Evolutionary conservation across 1,140 invertebrate genomes (phyloP), one percentile per base, ranked within the genome.

Genomic region (Panagrolaimus sp.): DNA sequence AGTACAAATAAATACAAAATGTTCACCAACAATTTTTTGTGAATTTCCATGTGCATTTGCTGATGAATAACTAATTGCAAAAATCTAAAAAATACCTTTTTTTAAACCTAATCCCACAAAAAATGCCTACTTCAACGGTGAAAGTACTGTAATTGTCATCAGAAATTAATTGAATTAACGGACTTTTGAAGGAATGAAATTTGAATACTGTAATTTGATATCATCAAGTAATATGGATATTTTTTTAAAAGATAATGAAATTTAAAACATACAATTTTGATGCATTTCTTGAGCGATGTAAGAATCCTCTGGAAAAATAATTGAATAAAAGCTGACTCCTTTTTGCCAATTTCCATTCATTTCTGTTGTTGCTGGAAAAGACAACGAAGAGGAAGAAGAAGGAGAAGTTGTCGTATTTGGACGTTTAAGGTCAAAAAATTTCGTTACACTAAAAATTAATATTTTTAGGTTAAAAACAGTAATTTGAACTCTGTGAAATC

Each of bases 1-100:
- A 5, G 52, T 58, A 58, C 52, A 58, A 58, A 58, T 28, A 21
- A 58, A 21, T n/a, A 58, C 52, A 21, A 58, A 58, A 28, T 58
- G 52, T 58, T 58, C 52, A 5, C 52, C 52, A 58, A 12, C 17
- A 21, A 28, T 28, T 58, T 28, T n/a, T 17, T 58, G 52, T 58
- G 52, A 26, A 17, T 58, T 58, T 58, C 52, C 52, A 58, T 58
- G 52, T 1, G 52, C 21, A 26, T 58, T 21, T 28, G 17, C 28
- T 1, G 52, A 21, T 58, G 52, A 38, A 7, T 58, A 26, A 58
- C 21, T 58, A 28, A 58, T 58, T 26, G 52, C 52, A 21, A 21
- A 17, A 58, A 58, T 38, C 32, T 38, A 38, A 38, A 38, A 38
- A 38, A 38, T 4, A 38, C 32, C 32, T 4, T 38, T 38, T 38